These are phyloP conservation scores for Bombus sylvicola DNA, from an alignment of 1,140 invertebrate species.

Conservation along the genomic window DNA sequence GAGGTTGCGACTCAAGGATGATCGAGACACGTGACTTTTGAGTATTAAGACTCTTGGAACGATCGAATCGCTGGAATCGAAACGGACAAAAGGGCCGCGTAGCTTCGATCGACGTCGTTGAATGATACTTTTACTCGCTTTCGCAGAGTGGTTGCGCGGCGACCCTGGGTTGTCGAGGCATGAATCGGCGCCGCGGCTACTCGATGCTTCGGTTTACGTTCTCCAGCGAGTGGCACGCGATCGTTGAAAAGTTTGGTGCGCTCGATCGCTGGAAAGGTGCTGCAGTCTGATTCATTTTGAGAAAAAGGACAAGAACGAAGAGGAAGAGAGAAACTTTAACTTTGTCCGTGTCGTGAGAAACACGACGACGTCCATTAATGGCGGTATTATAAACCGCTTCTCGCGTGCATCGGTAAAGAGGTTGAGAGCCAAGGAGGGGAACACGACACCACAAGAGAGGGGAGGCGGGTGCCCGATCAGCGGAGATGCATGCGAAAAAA, in stretches of 20 bases:
- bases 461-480: slow-evolving; percentile 59
- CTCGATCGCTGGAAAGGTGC: neutral
- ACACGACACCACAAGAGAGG: neutral
- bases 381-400: slow-evolving; percentile 61
- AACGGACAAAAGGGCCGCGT: no score
- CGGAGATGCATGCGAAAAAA: slow-evolving; percentile 73
- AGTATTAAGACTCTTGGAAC: no score
- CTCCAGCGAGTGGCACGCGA: slow-evolving; percentile 1
- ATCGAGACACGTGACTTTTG: no score
- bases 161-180: neutral
- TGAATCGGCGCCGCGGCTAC: slow-evolving; percentile 8
- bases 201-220: neutral
- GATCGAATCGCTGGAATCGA: no score
- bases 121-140: neutral
- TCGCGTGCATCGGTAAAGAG: slow-evolving; percentile 64
- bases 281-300: slow-evolving; percentile 6
- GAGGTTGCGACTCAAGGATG: no score
- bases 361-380: slow-evolving; percentile 56
- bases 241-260: neutral
- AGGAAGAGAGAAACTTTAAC: neutral
- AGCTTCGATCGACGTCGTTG: neutral
- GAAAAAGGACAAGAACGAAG: neutral
- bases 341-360: slow-evolving; percentile 28
- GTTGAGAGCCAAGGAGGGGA: slow-evolving; percentile 44
- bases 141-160: no score